Evolutionary conservation across 2,888 invertebrate species (phyloP), one percentile per base, ranked within the genome.

Genomic region (Philereme transversata): DNA sequence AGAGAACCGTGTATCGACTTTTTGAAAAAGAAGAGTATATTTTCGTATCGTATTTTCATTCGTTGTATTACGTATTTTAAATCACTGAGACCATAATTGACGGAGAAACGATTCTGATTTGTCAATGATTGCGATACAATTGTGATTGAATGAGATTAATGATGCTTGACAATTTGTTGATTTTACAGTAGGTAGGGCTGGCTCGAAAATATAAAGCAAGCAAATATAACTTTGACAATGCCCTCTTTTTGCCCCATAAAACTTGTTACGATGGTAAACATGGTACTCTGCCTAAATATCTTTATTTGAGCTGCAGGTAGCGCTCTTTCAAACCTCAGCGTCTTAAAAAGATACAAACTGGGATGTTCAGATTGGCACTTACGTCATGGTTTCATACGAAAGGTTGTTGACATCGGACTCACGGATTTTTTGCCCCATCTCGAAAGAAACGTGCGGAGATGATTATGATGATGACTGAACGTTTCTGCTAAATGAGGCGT

Each of bases 381-480:
- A 69, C 69, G 65, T 69, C 69, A 71, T 50, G 55, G 59, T 61
- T 60, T 62, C 46, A 55, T 49, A 41, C 41, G 22, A 54, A 51
- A 67, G 71, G 71, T 71, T 66, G 65, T 70, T 70, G 71, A 70
- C 71, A 65, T 63, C 58, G 36, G 44, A 41, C 52, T 57, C 59
- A 49, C 60, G 56, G 62, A 35, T 45, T 68, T 70, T 71, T 71
- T 68, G 60, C 47, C 51, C 40, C 52, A 56, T 53, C 63, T 57
- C 60, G 62, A 70, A 59, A 60, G 57, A 67, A 68, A 62, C 72
- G 69, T 72, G 70, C 54, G 48, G 62, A 61, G 57, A 57, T 60
- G 54, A 64, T 58, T 64, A 57, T 56, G 56, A 63, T 56, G 59
- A 63, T 60, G 63, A 59, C 41, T 50, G 53, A 53, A 55, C 8